Evolutionary conservation across 2,797 vertebrate genomes (phyloP).

Genomic region (Myoxocephalus aenaeus): DNA sequence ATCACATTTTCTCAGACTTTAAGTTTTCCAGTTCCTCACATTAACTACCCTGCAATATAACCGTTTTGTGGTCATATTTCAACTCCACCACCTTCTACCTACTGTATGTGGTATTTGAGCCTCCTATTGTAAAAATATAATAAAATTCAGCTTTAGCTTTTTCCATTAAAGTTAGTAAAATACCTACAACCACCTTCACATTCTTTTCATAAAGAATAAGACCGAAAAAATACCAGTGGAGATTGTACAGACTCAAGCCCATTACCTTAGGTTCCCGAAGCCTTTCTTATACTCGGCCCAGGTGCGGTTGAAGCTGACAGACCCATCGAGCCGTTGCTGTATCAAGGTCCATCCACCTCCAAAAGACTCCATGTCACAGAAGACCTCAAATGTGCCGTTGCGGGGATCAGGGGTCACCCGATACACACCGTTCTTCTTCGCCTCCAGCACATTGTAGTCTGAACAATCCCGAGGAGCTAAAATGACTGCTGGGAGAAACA

Average conservation of each 20-base stretch:
- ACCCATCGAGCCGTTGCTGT: slow-evolving; percentile 91
- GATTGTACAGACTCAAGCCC: not conserved
- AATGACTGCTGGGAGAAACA: slow-evolving; percentile 67
- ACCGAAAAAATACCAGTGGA: not conserved
- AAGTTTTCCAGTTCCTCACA: not conserved
- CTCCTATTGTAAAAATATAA: not conserved
- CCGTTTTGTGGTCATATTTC: not conserved
- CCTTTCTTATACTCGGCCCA: slow-evolving; percentile 95
- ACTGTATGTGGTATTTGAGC: not conserved
- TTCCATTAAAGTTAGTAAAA: not conserved
- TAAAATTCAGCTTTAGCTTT: not conserved
- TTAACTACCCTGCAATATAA: not conserved
- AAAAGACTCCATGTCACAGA: slow-evolving; percentile 94
- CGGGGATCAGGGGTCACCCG: slow-evolving; percentile 87
- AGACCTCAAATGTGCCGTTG: slow-evolving; percentile 89
- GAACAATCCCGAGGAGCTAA: slow-evolving; percentile 89
- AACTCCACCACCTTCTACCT: not conserved
- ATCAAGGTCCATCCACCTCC: slow-evolving; percentile 96
- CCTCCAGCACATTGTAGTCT: slow-evolving; percentile 87
- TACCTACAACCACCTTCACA: not conserved
- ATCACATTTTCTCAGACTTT: not conserved
- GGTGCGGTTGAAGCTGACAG: slow-evolving; percentile 91
- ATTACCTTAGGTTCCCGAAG: slow-evolving; percentile 89
- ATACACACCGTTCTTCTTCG: slow-evolving; percentile 87
- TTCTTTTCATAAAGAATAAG: not conserved